Base-by-base conservation (phyloP, 1,140 invertebrate species). In the Cotesia vestalis region DNA sequence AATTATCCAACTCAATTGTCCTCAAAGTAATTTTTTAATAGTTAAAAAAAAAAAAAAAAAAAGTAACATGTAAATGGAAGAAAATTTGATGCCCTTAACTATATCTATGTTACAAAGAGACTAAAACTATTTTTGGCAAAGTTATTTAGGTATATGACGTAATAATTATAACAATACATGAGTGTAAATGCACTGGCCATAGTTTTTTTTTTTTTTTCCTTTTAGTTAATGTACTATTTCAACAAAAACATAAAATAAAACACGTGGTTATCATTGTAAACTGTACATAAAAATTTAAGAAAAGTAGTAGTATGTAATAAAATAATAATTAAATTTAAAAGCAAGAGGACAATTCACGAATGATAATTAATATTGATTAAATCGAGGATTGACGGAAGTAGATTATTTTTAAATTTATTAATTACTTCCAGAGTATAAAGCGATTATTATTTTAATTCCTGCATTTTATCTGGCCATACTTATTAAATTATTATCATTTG, bases 121-220 rank as follows among this genome's bases (percentile, higher is more conserved):
- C 85, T 87, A 87, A 86, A 85, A 81, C 85, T 87, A 87, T 87
- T 87, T 87, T 87, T 87, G 85, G 85, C 84, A 87, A 87, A 85
- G 83, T 86, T 86, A 82, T 85, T 87, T 85, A 85, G 81, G 85
- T 86, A 86, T 87, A 86, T 79, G 81, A 81, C 78, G 20, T 59
- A 82, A 84, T 82, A 82, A 72, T 78, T 72, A 69, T 66, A 83
- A 83, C 78, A 79, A 83, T 84, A 87, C 81, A 82, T 83, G 79
- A 83, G 81, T 67, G 66, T 82, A 81, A 83, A 85, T 86, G 84
- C 85, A 87, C 84, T 86, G 85, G 85, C 85, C 86, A 85, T 85
- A 81, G 71, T 80, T 84, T 27, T 63, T 9, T 40, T 12, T 27
- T 62, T 60, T 69, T 61, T 36, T n/a, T 34, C 6, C 12, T 46